Base-by-base conservation (phyloP, 1,140 invertebrate species). In the Reticulitermes speratus region DNA sequence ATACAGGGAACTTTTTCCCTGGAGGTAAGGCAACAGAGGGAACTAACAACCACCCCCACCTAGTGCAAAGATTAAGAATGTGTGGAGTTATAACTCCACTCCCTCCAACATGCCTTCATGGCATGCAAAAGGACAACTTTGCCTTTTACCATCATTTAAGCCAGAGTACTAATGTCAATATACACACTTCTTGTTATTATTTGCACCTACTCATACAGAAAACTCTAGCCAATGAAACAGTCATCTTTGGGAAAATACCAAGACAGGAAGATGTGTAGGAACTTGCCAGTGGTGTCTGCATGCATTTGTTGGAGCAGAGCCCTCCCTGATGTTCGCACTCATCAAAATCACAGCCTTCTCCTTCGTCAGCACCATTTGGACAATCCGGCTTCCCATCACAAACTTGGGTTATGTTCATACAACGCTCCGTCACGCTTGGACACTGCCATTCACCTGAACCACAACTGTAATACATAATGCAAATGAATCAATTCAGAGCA, bases 321-420 rank as follows among this genome's bases (percentile, higher is more conserved):
- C 95, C 95, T 21, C 89, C 90, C 65, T 88, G 86, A 89, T 95
- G 94, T 23, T 91, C 90, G 89, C 96, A 97, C 89, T 97, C 95
- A 1, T 93, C 93, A 21, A 97, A 92, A 89, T 96, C 95, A 89
- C 98, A 99, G 82, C 95, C 95, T 3, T 93, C 92, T 25, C 98
- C 98, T 93, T 99, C 98, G 90, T 99, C 98, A 1, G 95, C 93
- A 1, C 97, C 97, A 89, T 98, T 97, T 0, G 97, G 97, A 92
- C 98, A 99, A 88, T 99, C 96, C 1, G 92, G 89, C 84, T 95
- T 96, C 25, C 94, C 94, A 90, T 99, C 96, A 91, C 98, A 99
- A 0, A 99, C 96, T 32, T 92, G 93, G 0, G 94, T 95, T 0
- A 96, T 91, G 88, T 97, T 96, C 7, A 98, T 93, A 88, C 97